Evolutionary conservation across 92 coral and sea anemone genomes (phyloP).

Genomic region (Pocillopora meandrina): DNA sequence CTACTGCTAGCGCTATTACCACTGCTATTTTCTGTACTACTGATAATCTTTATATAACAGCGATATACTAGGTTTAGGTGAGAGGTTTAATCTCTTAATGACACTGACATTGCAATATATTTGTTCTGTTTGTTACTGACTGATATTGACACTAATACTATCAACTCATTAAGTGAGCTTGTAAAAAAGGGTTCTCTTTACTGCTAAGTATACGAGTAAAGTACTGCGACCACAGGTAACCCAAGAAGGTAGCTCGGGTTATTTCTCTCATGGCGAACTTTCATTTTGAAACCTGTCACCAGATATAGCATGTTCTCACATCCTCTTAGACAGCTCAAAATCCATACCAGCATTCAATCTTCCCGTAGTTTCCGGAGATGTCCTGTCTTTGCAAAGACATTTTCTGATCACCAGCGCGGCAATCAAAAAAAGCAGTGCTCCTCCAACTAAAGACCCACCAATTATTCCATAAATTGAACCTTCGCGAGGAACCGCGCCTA

Average conservation of each 20-base stretch:
- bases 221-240: too few relatives aligned
- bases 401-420: constrained; percentile 8
- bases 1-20: neutral
- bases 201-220: too few relatives aligned
- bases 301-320: neutral
- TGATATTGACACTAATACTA: too few relatives aligned
- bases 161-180: too few relatives aligned
- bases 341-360: constrained; percentile 10
- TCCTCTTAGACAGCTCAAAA: constrained; percentile 15
- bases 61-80: neutral
- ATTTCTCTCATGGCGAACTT: neutral
- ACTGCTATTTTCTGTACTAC: neutral
- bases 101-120: neutral
- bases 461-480: constrained; percentile 8
- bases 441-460: constrained; percentile 32
- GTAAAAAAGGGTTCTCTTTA: too few relatives aligned
- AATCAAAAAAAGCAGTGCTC: constrained; percentile 12
- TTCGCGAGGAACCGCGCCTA: constrained; percentile 4
- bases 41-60: neutral
- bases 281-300: neutral
- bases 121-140: too few relatives aligned
- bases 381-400: constrained; percentile 9
- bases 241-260: neutral
- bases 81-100: neutral
- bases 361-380: neutral